Conservation (phyloP, 1,140 invertebrate genomes). For the Aricia agestis region DNA sequence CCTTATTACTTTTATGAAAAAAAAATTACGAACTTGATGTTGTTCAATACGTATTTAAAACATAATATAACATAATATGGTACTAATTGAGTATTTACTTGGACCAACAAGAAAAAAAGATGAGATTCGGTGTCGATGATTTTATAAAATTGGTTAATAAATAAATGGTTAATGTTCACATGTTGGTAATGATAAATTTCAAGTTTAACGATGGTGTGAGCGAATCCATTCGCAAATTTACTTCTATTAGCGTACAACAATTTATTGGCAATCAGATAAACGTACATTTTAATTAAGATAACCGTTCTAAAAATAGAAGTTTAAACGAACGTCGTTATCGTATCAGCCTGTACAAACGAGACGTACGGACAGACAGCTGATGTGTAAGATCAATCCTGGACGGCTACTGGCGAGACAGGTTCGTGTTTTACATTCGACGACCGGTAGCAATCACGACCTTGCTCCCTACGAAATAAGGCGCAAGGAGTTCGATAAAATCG, state of each 20-base stretch:
- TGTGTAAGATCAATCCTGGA: slow-evolving; percentile 60
- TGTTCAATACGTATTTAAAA: too few relatives aligned
- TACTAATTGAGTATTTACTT: too few relatives aligned
- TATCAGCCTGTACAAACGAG: slow-evolving; percentile 39
- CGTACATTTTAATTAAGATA: slow-evolving; percentile 24
- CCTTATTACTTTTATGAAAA: too few relatives aligned
- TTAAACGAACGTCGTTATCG: slow-evolving; percentile 36
- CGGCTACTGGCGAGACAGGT: slow-evolving; percentile 43
- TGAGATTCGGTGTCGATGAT: too few relatives aligned
- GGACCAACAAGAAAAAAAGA: too few relatives aligned
- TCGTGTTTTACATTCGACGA: slow-evolving; percentile 29
- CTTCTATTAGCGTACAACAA: not conserved
- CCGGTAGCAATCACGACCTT: slow-evolving; percentile 20
- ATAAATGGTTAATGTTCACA: too few relatives aligned
- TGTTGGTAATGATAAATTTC: not conserved
- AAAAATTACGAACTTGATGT: too few relatives aligned
- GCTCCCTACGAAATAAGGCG: not conserved
- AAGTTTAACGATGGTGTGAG: not conserved
- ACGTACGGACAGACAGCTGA: slow-evolving; percentile 58
- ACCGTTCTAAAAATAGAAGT: slow-evolving; percentile 27
- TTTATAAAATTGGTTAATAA: too few relatives aligned
- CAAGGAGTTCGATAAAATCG: slow-evolving; percentile 2
- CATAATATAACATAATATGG: too few relatives aligned
- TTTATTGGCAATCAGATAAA: slow-evolving; percentile 6
- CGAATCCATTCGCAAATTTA: not conserved